phyloP scores from a whole-genome alignment of 2,797 vertebrate species.

The Semotilus atromaculatus region DNA sequence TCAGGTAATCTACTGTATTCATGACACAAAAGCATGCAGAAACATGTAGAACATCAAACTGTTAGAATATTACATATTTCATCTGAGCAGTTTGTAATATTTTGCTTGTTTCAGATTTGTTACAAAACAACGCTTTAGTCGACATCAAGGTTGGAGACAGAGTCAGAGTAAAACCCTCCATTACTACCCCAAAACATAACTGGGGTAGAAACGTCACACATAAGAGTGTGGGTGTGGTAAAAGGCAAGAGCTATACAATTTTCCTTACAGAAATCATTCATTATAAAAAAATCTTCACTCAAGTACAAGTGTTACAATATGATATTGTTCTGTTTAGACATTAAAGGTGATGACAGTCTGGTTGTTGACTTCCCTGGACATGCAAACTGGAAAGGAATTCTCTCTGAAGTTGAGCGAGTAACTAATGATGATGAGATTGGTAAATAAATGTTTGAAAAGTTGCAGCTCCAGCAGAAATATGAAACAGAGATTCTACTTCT shows the following conservation, averaged over 20 bases:
- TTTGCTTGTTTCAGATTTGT: conserved; percentile 22
- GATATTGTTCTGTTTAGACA: conserved; percentile 4
- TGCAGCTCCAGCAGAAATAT: background rate
- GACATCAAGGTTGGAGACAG: conserved; percentile 43
- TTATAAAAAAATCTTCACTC: background rate
- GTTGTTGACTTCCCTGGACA: conserved; percentile 47
- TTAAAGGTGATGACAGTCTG: conserved; percentile 29
- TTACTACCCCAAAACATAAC: conserved; percentile 43
- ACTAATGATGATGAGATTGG: conserved; percentile 9
- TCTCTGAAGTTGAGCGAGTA: conserved; percentile 43
- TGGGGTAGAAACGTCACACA: conserved; percentile 53
- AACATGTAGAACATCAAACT: background rate
- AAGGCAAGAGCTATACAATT: conserved; percentile 27
- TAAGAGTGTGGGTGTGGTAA: conserved; percentile 44
- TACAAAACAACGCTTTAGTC: background rate
- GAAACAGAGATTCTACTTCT: background rate
- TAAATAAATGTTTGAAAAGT: conserved; percentile 17
- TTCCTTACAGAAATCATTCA: background rate
- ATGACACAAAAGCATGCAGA: background rate
- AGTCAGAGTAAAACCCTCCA: conserved; percentile 48
- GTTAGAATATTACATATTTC: background rate
- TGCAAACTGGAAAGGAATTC: conserved; percentile 34
- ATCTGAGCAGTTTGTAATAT: background rate
- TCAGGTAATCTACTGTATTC: background rate
- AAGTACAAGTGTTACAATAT: background rate